Conservation (phyloP, 2,888 invertebrate species). For the Cheilosia scutellata region DNA sequence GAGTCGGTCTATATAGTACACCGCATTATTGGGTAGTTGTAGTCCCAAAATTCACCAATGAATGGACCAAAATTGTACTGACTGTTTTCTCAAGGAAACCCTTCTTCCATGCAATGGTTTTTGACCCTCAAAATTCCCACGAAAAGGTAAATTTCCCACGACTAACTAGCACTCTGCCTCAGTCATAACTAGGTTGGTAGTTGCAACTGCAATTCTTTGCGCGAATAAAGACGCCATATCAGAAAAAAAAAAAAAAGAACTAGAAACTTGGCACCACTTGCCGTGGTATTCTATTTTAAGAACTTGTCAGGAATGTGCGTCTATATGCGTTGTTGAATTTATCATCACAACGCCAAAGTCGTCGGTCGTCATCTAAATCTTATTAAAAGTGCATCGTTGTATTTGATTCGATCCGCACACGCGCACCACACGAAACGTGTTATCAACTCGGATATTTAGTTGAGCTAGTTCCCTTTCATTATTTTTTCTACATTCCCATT, state of each 20-base stretch:
- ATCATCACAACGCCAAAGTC: constrained; percentile 10
- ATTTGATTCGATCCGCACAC: constrained; percentile 6
- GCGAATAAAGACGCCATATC: background rate
- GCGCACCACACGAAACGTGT: constrained; percentile 44
- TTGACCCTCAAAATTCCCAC: too few species aligned
- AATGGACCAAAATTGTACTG: too few species aligned
- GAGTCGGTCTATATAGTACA: too few species aligned
- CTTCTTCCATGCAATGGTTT: too few species aligned
- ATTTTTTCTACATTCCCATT: constrained; percentile 44
- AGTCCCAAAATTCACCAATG: too few species aligned
- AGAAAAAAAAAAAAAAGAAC: background rate
- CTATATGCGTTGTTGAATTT: constrained; percentile 39
- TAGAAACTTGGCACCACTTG: constrained; percentile 38
- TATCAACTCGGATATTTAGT: constrained; percentile 62
- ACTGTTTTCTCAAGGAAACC: too few species aligned
- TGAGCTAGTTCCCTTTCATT: constrained; percentile 54
- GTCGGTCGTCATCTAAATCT: constrained; percentile 39
- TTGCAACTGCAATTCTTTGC: too few species aligned
- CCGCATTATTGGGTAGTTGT: too few species aligned
- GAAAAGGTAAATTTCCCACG: too few species aligned
- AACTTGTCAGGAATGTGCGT: constrained; percentile 44
- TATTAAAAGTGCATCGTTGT: constrained; percentile 20
- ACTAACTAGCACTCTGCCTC: too few species aligned
- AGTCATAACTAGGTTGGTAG: too few species aligned
- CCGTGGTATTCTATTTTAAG: constrained; percentile 58